Percentiles rank a stretch among this genome's conserved stretches.
Evolutionary conservation across 2,888 invertebrate species (phyloP).

Genomic region (Plagodis pulveraria): DNA sequence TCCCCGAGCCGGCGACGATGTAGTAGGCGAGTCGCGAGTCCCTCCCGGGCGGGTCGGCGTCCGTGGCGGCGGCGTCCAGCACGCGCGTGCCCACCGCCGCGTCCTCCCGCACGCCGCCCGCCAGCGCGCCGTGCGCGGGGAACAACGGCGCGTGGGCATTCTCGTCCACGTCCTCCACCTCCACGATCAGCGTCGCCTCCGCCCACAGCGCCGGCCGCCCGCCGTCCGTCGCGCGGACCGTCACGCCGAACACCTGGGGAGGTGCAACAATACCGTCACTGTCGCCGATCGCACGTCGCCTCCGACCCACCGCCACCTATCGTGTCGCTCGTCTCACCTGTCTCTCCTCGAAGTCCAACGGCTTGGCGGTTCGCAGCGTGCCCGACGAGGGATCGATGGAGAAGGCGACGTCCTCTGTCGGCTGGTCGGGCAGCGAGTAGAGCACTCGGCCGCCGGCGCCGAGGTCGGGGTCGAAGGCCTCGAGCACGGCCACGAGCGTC

Average conservation of each 20-base stretch:
- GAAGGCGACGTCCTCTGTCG: slow-evolving; percentile 88
- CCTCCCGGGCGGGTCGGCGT: slow-evolving; percentile 91
- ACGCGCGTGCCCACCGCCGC: slow-evolving; percentile 91
- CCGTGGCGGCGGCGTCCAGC: slow-evolving; percentile 90
- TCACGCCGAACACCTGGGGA: slow-evolving; percentile 92
- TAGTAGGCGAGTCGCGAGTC: slow-evolving; percentile 94
- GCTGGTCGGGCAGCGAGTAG: slow-evolving; percentile 91
- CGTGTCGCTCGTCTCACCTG: slow-evolving; percentile 77
- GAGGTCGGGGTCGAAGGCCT: slow-evolving; percentile 92
- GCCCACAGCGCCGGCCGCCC: slow-evolving; percentile 93
- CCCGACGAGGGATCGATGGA: slow-evolving; percentile 94
- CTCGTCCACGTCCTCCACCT: slow-evolving; percentile 97
- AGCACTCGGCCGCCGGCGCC: slow-evolving; percentile 92
- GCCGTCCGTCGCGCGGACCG: slow-evolving; percentile 93
- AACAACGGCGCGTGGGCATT: slow-evolving; percentile 94
- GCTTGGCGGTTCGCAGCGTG: slow-evolving; percentile 91
- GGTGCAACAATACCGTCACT: neutral
- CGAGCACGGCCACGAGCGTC: slow-evolving; percentile 93
- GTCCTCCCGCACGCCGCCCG: slow-evolving; percentile 92
- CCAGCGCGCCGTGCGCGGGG: slow-evolving; percentile 89
- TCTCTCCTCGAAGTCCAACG: slow-evolving; percentile 94
- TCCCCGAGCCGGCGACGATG: slow-evolving; percentile 94
- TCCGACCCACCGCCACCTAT: too few species aligned
- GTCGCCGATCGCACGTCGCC: neutral
- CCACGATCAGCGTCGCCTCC: slow-evolving; percentile 92